These are phyloP conservation scores for Geophilus truncorum DNA, from an alignment of 2,888 invertebrate species.

Conservation along the genomic window DNA sequence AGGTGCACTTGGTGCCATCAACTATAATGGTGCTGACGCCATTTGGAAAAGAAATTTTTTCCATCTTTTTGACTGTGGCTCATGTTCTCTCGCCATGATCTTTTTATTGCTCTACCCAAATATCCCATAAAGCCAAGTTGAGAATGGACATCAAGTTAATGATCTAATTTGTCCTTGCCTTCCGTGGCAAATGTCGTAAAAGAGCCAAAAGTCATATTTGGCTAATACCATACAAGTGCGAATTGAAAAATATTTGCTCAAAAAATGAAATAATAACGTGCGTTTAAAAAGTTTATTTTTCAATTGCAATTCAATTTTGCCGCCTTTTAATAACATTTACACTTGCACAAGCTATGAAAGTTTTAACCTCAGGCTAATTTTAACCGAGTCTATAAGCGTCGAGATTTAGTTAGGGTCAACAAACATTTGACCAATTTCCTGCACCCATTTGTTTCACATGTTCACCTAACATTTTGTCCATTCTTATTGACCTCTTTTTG, in stretches of 20 bases:
- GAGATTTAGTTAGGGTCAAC: neutral
- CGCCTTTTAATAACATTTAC: neutral
- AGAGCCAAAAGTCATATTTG: neutral
- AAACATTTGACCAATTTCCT: slow-evolving; percentile 7
- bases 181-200: neutral
- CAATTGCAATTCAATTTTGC: neutral
- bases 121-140: slow-evolving; percentile 1
- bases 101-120: slow-evolving; percentile 17
- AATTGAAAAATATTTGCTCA: neutral
- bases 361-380: neutral
- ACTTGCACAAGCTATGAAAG: neutral
- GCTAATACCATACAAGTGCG: neutral
- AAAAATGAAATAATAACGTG: neutral
- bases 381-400: neutral
- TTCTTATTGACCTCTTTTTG: neutral
- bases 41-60: neutral
- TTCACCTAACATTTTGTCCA: neutral
- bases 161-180: neutral
- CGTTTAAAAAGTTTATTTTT: too few relatives aligned
- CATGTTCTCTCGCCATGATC: neutral
- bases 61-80: neutral
- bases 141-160: slow-evolving; percentile 17
- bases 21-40: neutral
- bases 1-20: neutral
- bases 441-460: neutral